A percentile compares a stretch with the other conserved stretches of the same genome.
Evolutionary conservation across 2,113 vertebrate genomes (phyloP).

Genomic region (Chroicocephalus ridibundus): DNA sequence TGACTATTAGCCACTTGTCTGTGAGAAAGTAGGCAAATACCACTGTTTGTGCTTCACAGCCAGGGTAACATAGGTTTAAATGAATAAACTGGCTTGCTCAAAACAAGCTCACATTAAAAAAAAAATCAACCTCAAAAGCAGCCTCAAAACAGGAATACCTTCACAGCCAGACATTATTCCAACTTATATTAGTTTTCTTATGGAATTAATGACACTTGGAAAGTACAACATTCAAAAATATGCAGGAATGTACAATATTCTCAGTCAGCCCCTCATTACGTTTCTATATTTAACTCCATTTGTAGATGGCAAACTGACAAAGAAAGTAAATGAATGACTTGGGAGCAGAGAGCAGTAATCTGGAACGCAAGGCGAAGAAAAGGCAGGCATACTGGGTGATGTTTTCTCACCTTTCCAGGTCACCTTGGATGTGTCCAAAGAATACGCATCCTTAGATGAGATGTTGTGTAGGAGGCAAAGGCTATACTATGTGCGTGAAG

Average conservation of each 20-base stretch:
- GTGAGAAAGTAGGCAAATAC: neutral
- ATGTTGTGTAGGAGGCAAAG: neutral
- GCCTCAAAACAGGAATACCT: neutral
- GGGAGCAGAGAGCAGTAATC: neutral
- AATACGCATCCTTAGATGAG: neutral
- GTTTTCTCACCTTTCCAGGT: neutral
- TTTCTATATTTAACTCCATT: conserved; percentile 41
- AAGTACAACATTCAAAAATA: conserved; percentile 1
- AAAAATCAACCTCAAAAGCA: neutral
- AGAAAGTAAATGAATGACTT: conserved; percentile 28
- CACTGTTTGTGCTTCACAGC: neutral
- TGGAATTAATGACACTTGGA: neutral
- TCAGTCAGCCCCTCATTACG: neutral
- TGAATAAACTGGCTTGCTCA: neutral
- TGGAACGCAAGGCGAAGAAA: neutral
- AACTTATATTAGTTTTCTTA: neutral
- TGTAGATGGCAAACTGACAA: conserved; percentile 18
- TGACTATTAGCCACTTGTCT: neutral
- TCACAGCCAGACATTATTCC: neutral
- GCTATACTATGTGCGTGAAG: neutral
- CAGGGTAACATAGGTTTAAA: neutral
- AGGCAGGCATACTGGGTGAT: neutral
- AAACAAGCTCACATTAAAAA: neutral
- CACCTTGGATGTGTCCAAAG: neutral
- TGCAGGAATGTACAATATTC: conserved; percentile 25